These are phyloP conservation scores for Zonitis immaculata DNA, from an alignment of 2,888 invertebrate genomes.

Conservation along the genomic window DNA sequence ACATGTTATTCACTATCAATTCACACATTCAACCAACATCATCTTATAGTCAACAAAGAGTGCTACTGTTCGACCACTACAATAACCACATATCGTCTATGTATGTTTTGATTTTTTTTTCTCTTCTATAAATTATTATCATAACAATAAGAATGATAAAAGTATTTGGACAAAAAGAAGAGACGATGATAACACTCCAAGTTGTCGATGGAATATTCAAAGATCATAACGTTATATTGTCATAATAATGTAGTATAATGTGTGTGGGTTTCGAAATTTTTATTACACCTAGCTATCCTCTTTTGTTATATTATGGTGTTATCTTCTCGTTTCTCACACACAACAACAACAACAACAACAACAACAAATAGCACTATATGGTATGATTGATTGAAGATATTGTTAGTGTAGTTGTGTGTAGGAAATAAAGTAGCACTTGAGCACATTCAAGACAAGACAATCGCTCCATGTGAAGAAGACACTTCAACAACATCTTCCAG, in stretches of 20 bases:
- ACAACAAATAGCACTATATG: too few species aligned
- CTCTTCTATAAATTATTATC: too few species aligned
- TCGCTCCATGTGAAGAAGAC: constrained; percentile 32
- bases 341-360: too few species aligned
- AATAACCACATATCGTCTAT: constrained; percentile 25
- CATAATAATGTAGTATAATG: too few species aligned
- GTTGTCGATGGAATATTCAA: constrained; percentile 6
- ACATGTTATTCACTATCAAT: constrained; percentile 36
- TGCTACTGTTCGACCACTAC: constrained; percentile 37
- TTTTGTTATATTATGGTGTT: too few species aligned
- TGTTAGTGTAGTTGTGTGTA: background rate
- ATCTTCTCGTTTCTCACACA: constrained; percentile 10
- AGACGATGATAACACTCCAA: background rate
- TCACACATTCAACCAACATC: constrained; percentile 39
- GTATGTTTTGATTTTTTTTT: too few species aligned
- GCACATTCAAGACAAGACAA: constrained; percentile 34
- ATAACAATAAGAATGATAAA: background rate
- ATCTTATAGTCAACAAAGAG: constrained; percentile 37
- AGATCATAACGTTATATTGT: constrained; percentile 10
- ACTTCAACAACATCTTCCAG: constrained; percentile 28
- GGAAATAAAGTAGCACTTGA: constrained; percentile 38
- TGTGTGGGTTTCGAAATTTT: constrained; percentile 17
- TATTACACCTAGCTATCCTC: constrained; percentile 2
- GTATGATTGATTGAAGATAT: constrained; percentile 2
- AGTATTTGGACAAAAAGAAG: background rate